Evolutionary conservation across 2,113 vertebrate genomes (phyloP), one percentile per base, ranked within the genome.

Genomic region (Poeciliopsis occidentalis): DNA sequence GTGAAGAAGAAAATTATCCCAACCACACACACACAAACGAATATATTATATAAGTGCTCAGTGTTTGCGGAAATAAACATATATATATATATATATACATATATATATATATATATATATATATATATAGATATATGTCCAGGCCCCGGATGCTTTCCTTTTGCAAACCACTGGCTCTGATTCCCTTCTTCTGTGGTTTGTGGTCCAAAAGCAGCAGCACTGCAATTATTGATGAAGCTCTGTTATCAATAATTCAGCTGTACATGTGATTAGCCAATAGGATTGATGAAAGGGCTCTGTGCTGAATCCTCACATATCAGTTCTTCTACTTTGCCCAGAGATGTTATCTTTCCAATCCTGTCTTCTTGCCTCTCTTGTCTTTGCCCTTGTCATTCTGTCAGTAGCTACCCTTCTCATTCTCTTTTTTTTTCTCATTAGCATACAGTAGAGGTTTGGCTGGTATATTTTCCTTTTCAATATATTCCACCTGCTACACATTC

Each of bases 171-270:
- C 61, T 47, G 64, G 34, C 66, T 83, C 73, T 54, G 64, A 80
- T 72, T 68, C 64, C 17, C 34, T 79, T 60, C 65, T 54, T 71
- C 47, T 75, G 76, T 69, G 77, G 73, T 92, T 85, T 79, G 67
- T 79, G 64, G 79, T 76, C 76, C 84, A 87, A 91, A 92, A 88
- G 81, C 88, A 87, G 80, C 84, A 81, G 67, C 44, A 31, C 64
- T 85, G 80, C 86, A 88, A 89, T 92, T 91, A 94, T 92, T 91
- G 89, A 94, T 94, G 91, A 89, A 81, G 71, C 77, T 79, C 75
- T 26, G 72, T 81, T 80, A 93, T 94, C 89, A 92, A 94, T 94
- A 94, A 93, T 93, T 94, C 85, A 94, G 69, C 76, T 71, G 84
- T 89, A 91, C 89, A 91, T 94, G 89, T 92, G 92, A 94, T 93